phyloP scores from a whole-genome alignment of 2,113 vertebrate genomes.

The Brienomyrus brachyistius region DNA sequence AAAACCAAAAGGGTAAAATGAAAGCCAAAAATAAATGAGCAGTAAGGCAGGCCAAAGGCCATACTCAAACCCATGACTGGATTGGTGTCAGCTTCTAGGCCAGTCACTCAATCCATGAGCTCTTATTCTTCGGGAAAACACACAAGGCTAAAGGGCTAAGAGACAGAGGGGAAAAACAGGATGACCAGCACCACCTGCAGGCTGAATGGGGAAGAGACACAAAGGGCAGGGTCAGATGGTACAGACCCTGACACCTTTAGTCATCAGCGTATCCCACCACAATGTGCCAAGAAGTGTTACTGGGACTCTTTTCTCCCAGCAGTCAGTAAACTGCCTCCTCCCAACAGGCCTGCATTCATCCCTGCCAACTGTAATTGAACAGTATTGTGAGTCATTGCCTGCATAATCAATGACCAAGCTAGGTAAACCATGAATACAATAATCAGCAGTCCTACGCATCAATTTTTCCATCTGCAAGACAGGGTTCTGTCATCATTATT shows the following conservation, averaged over 20 bases:
- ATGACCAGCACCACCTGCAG: no score
- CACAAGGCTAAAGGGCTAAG: no score
- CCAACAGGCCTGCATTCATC: not conserved
- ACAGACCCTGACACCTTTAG: not conserved
- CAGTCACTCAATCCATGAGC: no score
- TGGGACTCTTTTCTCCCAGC: not conserved
- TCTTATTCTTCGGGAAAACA: no score
- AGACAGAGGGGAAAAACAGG: no score
- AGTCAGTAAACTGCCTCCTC: not conserved
- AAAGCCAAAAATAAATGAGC: no score
- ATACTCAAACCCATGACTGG: no score
- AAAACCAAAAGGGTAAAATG: no score
- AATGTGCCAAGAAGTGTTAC: not conserved
- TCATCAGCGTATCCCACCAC: not conserved
- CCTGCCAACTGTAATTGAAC: not conserved
- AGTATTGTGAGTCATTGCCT: not conserved
- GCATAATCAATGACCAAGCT: slow-evolving; percentile 2
- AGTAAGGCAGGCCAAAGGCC: no score
- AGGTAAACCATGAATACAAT: not conserved
- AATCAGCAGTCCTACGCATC: not conserved
- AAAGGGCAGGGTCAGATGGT: no score
- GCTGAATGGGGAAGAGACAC: no score
- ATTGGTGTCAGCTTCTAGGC: no score
- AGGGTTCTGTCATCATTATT: not conserved
- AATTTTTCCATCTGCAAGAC: not conserved